phyloP scores from a whole-genome alignment of 2,888 invertebrate species.

The Crocallis elinguaria region DNA sequence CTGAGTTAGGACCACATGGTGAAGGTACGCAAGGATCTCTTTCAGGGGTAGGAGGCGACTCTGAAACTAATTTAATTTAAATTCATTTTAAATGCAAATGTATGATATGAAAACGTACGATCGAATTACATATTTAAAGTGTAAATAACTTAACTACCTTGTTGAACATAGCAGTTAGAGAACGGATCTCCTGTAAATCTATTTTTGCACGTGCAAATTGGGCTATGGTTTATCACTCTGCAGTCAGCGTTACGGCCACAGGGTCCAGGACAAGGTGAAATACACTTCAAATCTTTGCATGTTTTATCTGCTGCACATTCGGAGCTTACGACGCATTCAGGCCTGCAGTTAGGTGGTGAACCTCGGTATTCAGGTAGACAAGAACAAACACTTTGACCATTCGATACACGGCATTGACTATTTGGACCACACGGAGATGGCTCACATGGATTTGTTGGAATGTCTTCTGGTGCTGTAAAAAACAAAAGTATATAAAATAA shows the following conservation, averaged over 20 bases:
- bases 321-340: slow-evolving; percentile 89
- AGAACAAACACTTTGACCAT: slow-evolving; percentile 88
- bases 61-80: slow-evolving; percentile 54
- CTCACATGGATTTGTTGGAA: slow-evolving; percentile 78
- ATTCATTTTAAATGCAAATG: neutral
- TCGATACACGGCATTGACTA: slow-evolving; percentile 84
- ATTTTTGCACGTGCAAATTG: slow-evolving; percentile 87
- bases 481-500: slow-evolving; percentile 4
- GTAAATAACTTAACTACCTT: slow-evolving; percentile 55
- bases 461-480: slow-evolving; percentile 61
- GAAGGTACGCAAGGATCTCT: slow-evolving; percentile 88
- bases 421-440: slow-evolving; percentile 87
- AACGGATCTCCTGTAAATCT: slow-evolving; percentile 87
- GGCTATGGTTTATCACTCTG: slow-evolving; percentile 89
- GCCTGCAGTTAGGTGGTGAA: slow-evolving; percentile 88
- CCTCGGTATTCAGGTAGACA: slow-evolving; percentile 88
- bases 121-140: neutral
- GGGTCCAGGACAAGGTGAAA: slow-evolving; percentile 89
- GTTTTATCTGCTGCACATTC: slow-evolving; percentile 87
- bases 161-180: slow-evolving; percentile 84
- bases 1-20: slow-evolving; percentile 87
- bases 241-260: slow-evolving; percentile 90
- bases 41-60: slow-evolving; percentile 53
- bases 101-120: neutral
- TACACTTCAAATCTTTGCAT: slow-evolving; percentile 88